Conservation (phyloP, 2,797 vertebrate genomes). For the Myoxocephalus aenaeus region DNA sequence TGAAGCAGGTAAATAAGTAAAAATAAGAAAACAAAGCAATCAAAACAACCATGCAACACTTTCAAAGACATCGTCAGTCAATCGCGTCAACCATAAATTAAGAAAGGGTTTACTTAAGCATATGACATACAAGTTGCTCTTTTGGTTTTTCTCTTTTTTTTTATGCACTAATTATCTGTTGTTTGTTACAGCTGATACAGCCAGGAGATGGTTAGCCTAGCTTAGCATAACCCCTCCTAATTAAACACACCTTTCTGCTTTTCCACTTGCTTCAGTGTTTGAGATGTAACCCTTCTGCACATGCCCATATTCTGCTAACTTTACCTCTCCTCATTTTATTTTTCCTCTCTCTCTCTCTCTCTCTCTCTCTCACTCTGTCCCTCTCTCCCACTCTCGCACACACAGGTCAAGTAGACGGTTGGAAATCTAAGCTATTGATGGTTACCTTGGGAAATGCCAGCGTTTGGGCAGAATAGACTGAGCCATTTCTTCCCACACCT, state of each 20-base stretch:
- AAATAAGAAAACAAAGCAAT: too few species aligned
- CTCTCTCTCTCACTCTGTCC: neutral
- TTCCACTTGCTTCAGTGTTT: neutral
- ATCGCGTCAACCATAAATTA: too few species aligned
- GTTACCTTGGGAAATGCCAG: conserved; percentile 75
- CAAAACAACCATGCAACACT: too few species aligned
- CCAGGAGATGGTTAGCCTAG: neutral
- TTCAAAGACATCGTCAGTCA: too few species aligned
- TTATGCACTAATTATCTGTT: neutral
- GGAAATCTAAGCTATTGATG: conserved; percentile 76
- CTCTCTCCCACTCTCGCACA: neutral
- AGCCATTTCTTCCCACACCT: conserved; percentile 76
- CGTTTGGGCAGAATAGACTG: conserved; percentile 54
- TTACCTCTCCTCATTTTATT: neutral
- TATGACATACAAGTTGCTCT: neutral
- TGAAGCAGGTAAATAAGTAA: too few species aligned
- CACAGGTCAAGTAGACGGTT: conserved; percentile 55
- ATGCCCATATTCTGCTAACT: too few species aligned
- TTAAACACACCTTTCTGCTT: neutral
- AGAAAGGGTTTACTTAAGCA: neutral
- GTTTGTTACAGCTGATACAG: neutral
- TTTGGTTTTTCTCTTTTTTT: neutral
- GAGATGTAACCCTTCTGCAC: too few species aligned
- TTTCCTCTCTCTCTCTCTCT: neutral
- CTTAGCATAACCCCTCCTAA: neutral